A percentile compares a stretch with the other conserved stretches of the same genome.
Evolutionary conservation across 2,888 invertebrate species (phyloP).

Genomic region (Cataglyphis rosenhaueri): DNA sequence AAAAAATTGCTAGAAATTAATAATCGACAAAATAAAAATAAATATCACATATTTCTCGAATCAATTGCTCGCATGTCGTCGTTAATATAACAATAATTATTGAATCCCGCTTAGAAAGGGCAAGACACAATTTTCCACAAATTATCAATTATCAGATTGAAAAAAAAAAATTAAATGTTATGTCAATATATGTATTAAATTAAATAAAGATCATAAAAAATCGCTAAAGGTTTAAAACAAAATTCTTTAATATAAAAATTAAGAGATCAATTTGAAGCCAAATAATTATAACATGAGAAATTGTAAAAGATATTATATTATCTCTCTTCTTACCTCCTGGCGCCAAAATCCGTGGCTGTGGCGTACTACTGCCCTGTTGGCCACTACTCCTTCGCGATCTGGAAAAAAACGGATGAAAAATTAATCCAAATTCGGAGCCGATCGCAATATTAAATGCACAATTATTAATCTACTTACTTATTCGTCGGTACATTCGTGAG

Average conservation of each 20-base stretch:
- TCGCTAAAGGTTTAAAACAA: background rate
- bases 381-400: slow-evolving; percentile 93
- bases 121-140: background rate
- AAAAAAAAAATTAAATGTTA: slow-evolving; percentile 4
- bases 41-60: background rate
- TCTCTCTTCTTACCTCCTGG: slow-evolving; percentile 88
- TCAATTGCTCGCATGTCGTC: background rate
- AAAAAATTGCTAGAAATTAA: background rate
- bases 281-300: background rate
- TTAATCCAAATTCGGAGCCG: background rate
- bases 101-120: background rate
- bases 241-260: background rate
- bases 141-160: background rate
- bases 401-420: slow-evolving; percentile 78
- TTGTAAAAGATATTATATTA: background rate
- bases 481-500: slow-evolving; percentile 97
- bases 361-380: slow-evolving; percentile 90
- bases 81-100: background rate
- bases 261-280: background rate
- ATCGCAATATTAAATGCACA: background rate
- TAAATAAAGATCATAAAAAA: slow-evolving; percentile 1
- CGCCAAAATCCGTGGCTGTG: slow-evolving; percentile 91
- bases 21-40: background rate
- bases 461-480: slow-evolving; percentile 90
- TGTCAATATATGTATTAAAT: background rate